A percentile compares a stretch with the other conserved stretches of the same genome.
Conservation (phyloP, 2,888 invertebrate genomes). For the Nemotelus pantherinus region DNA sequence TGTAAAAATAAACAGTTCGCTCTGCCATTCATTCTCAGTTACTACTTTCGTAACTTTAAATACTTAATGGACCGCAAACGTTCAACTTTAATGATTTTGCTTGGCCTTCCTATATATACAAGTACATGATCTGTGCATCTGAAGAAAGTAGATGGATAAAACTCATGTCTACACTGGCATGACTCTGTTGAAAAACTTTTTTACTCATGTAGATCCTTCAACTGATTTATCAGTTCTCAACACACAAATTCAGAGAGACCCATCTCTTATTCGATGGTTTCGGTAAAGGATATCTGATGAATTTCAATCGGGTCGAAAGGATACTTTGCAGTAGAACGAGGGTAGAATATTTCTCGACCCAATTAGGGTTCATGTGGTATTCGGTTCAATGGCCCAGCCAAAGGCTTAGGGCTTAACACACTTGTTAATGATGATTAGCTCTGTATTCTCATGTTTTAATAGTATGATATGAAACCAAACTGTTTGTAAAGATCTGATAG, state of each 20-base stretch:
- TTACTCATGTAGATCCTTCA: slow-evolving; percentile 24
- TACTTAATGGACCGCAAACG: slow-evolving; percentile 12
- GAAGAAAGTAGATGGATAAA: no score
- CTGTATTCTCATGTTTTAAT: slow-evolving; percentile 1
- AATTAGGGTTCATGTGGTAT: slow-evolving; percentile 27
- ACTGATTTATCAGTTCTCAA: slow-evolving; percentile 19
- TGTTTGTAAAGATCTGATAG: neutral
- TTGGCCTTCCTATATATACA: neutral
- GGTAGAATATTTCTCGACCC: slow-evolving; percentile 1
- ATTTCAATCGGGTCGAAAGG: no score
- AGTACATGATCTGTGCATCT: neutral
- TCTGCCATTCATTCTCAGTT: no score
- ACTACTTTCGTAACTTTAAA: no score
- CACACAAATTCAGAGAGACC: no score
- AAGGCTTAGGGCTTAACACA: slow-evolving; percentile 10
- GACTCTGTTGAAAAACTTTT: slow-evolving; percentile 20
- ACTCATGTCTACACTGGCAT: neutral
- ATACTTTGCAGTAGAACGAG: neutral
- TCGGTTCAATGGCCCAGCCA: slow-evolving; percentile 1
- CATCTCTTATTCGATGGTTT: no score
- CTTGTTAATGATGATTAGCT: slow-evolving; percentile 31
- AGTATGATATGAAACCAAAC: neutral
- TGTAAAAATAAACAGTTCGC: no score
- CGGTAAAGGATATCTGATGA: no score
- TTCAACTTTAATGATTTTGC: slow-evolving; percentile 17